Evolutionary conservation across 2,797 vertebrate species (phyloP).

Genomic region (Peromyscus aztecus): DNA sequence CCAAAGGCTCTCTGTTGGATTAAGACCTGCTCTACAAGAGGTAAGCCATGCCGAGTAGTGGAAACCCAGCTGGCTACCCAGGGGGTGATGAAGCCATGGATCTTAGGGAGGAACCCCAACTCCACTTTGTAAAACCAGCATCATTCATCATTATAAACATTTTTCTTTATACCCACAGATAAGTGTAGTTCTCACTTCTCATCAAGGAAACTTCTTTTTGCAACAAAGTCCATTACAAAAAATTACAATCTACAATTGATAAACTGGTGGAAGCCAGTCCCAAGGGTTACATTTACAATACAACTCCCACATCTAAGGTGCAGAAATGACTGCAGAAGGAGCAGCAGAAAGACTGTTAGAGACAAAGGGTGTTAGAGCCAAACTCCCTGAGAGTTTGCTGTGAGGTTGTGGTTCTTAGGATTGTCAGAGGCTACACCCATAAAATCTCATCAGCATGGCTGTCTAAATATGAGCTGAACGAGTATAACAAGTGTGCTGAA

Average conservation of each 20-base stretch:
- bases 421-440: neutral
- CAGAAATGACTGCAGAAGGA: neutral
- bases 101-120: neutral
- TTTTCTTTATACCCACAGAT: neutral
- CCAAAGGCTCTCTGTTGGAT: no score
- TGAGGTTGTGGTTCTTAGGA: neutral
- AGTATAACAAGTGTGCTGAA: neutral
- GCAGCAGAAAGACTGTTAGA: neutral
- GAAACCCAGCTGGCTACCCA: neutral
- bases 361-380: neutral
- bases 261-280: neutral
- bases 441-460: neutral
- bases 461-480: neutral
- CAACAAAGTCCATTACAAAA: neutral
- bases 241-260: neutral
- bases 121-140: neutral
- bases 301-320: neutral
- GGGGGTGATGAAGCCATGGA: no score
- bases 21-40: neutral
- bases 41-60: neutral
- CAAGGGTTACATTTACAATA: neutral
- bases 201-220: neutral
- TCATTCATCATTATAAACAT: neutral
- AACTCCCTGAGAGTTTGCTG: neutral
- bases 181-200: neutral